These are phyloP conservation scores for Nematopogon swammerdamellus DNA, from an alignment of 2,888 invertebrate genomes.

Conservation along the genomic window DNA sequence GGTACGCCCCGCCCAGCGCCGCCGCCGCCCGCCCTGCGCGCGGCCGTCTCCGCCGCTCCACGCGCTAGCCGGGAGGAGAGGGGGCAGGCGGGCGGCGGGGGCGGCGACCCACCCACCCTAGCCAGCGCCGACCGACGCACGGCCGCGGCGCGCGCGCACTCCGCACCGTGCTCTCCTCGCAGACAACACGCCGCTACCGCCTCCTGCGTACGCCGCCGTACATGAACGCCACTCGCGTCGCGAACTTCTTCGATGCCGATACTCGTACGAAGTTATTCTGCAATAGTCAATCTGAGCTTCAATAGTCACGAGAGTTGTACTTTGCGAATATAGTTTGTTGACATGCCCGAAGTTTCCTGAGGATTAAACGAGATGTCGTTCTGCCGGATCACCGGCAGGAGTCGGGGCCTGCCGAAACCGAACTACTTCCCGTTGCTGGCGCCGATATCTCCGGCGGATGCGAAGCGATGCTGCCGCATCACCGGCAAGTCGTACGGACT, in stretches of 20 bases:
- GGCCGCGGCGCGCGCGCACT: not conserved
- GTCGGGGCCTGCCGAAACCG: slow-evolving; percentile 75
- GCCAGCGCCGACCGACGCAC: not conserved
- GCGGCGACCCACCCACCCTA: not conserved
- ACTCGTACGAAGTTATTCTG: too few species aligned
- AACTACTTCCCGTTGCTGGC: slow-evolving; percentile 79
- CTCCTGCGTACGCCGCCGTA: not conserved
- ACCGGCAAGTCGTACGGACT: slow-evolving; percentile 75
- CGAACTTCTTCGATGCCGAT: not conserved
- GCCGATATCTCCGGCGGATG: slow-evolving; percentile 80
- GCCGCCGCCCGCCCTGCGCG: not conserved
- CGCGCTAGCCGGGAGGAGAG: not conserved
- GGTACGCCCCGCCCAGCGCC: not conserved
- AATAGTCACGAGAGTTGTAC: not conserved
- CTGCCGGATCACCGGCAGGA: slow-evolving; percentile 79
- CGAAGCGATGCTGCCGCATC: slow-evolving; percentile 73
- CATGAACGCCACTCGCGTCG: not conserved
- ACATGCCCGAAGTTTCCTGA: not conserved
- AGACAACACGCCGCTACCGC: not conserved
- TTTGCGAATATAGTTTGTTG: not conserved
- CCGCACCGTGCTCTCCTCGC: not conserved
- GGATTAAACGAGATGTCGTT: slow-evolving; percentile 54
- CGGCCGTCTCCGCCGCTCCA: too few species aligned
- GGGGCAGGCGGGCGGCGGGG: not conserved
- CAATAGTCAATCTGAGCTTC: too few species aligned